Evolutionary conservation across 2,113 vertebrate species (phyloP), one percentile per base, ranked within the genome.

Genomic region (Engraulis encrasicolus): DNA sequence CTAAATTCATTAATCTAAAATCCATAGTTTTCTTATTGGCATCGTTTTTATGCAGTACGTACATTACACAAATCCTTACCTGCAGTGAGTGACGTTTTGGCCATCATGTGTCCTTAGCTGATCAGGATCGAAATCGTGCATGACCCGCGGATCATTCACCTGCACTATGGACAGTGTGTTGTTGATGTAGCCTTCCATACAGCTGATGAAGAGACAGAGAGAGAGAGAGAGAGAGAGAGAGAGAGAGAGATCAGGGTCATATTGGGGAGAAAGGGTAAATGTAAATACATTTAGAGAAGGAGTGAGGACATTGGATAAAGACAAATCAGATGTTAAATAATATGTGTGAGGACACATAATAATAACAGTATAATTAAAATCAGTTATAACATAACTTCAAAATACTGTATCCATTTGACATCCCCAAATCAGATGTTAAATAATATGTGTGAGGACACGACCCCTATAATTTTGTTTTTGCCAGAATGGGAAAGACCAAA

Each of bases 101-200:
- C 19, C 9, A 2, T 20, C 38, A 0, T 0, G 36, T 49, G 71
- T 89, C 15, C 48, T 23, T 90, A 88, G 74, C 83, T 92, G 92
- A 0, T 36, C 11, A 3, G 40, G 0, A 0, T 49, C 40, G 2
- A 97, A 97, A 90, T 96, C 93, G 1, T 79, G 81, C 6, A 20
- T 84, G 38, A 94, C 79, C 2, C 48, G 81, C 0, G 78, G 1
- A 6, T 85, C 37, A 9, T 23, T 77, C 52, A 91, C 23, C 14
- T 77, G 82, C 80, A 97, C 98, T 0, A 90, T 52, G 0, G 98
- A 96, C 85, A 99, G 93, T 34, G 97, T 97, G 92, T 97, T 89
- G 86, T 96, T 96, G 86, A 99, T 92, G 82, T 98, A 99, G 2
- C 97, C 97, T 0, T 91, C 89, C 91, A 95, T 95, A 89, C 98